Evolutionary conservation across 2,888 invertebrate genomes (phyloP).

Genomic region (Nematopogon swammerdamellus): DNA sequence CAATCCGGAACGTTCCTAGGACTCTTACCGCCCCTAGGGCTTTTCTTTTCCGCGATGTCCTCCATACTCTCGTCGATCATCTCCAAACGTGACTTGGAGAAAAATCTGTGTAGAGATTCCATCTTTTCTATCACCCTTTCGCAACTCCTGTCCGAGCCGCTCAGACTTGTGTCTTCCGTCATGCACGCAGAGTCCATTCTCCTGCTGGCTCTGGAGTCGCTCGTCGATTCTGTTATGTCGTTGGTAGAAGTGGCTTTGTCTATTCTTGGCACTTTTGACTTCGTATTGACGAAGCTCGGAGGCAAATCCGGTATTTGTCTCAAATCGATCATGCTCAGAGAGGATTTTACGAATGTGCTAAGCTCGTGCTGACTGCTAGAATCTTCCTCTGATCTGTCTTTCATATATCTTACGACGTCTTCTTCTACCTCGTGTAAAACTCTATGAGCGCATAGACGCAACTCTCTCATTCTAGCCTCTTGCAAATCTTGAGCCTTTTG

Average conservation of each 20-base stretch:
- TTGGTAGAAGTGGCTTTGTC: conserved; percentile 46
- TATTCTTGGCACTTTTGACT: conserved; percentile 34
- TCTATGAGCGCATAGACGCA: conserved; percentile 11
- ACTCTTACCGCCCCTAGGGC: conserved; percentile 5
- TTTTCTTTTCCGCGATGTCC: conserved; percentile 26
- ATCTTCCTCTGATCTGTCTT: background rate
- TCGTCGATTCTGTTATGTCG: conserved; percentile 36
- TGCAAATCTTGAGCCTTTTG: conserved; percentile 19
- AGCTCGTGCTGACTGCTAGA: background rate
- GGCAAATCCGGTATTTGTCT: conserved; percentile 44
- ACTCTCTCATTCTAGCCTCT: conserved; percentile 23
- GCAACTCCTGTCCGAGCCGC: conserved; percentile 24
- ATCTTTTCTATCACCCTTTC: conserved; percentile 40
- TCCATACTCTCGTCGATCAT: conserved; percentile 45
- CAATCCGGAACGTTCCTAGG: conserved; percentile 4
- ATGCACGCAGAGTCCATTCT: conserved; percentile 36
- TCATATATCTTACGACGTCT: conserved; percentile 1
- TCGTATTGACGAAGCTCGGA: conserved; percentile 33
- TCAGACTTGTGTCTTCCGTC: conserved; percentile 39
- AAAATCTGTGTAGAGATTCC: conserved; percentile 42
- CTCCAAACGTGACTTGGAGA: conserved; percentile 41
- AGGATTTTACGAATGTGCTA: conserved; percentile 15
- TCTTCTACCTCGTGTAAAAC: conserved; percentile 11
- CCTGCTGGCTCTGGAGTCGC: conserved; percentile 24
- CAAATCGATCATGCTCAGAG: conserved; percentile 41